These are phyloP conservation scores for Gephyroberyx darwinii DNA, from an alignment of 2,797 vertebrate genomes.

Conservation along the genomic window DNA sequence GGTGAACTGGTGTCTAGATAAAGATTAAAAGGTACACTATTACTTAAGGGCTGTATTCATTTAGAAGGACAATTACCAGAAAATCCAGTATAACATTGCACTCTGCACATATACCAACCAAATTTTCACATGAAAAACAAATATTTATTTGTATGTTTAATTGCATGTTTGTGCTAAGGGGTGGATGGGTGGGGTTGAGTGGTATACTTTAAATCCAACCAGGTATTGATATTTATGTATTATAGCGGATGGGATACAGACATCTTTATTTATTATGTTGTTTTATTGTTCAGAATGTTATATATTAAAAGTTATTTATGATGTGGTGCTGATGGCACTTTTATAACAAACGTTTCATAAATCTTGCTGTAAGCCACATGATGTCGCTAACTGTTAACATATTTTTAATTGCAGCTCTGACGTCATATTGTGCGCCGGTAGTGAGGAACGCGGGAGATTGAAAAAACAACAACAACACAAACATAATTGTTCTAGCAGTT, in stretches of 20 bases:
- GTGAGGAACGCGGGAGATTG: constrained; percentile 13
- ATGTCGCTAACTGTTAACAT: constrained; percentile 46
- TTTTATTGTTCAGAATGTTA: not conserved
- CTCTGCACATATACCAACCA: too few relatives aligned
- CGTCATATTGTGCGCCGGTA: constrained; percentile 15
- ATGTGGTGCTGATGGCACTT: too few relatives aligned
- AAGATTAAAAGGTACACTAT: too few relatives aligned
- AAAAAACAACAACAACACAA: not conserved
- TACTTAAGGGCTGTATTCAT: too few relatives aligned
- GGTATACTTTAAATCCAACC: not conserved
- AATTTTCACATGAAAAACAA: too few relatives aligned
- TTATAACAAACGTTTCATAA: constrained; percentile 6
- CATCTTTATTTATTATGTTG: not conserved
- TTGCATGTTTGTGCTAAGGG: too few relatives aligned
- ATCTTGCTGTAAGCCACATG: constrained; percentile 44
- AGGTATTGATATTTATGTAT: not conserved
- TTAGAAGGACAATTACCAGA: too few relatives aligned
- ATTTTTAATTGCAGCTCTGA: not conserved
- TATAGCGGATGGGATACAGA: not conserved
- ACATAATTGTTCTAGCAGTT: too few relatives aligned
- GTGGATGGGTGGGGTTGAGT: not conserved
- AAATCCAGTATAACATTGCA: too few relatives aligned
- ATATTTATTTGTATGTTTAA: too few relatives aligned
- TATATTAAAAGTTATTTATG: not conserved
- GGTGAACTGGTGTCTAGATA: too few relatives aligned